Evolutionary conservation across 2,113 vertebrate genomes (phyloP).

Genomic region (Aphelocoma coerulescens): DNA sequence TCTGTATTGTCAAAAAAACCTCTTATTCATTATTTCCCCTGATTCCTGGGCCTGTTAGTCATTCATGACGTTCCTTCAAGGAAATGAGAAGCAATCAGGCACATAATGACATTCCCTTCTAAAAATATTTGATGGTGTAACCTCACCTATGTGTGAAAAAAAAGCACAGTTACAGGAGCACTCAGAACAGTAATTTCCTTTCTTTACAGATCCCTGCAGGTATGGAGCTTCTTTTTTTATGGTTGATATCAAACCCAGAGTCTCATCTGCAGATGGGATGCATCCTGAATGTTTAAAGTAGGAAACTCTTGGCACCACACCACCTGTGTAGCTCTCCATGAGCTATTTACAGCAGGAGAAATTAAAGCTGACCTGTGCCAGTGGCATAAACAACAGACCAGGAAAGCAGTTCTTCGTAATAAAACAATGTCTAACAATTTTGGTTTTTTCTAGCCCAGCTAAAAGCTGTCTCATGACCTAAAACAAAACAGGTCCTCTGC

Average conservation of each 20-base stretch:
- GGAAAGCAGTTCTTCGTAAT: not conserved
- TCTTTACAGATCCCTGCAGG: not conserved
- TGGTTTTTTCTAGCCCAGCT: not conserved
- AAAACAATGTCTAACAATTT: not conserved
- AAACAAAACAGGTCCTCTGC: conserved; percentile 4
- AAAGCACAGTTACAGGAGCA: not conserved
- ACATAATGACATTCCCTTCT: not conserved
- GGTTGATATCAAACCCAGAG: not conserved
- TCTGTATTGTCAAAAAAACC: not conserved
- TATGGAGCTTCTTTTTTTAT: not conserved
- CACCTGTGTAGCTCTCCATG: not conserved
- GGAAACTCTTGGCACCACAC: not conserved
- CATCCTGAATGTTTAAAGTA: not conserved
- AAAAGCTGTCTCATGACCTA: not conserved
- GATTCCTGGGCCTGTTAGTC: not conserved
- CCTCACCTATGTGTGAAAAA: not conserved
- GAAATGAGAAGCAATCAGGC: not conserved
- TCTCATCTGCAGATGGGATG: not conserved
- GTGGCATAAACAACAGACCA: conserved; percentile 7
- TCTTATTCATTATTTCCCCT: not conserved
- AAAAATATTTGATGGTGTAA: not conserved
- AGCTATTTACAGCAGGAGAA: not conserved
- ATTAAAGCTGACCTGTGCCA: not conserved
- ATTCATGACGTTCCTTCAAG: not conserved
- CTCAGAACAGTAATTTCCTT: not conserved